Conservation (phyloP, 2,888 invertebrate species). For the Capitulum mitella region DNA sequence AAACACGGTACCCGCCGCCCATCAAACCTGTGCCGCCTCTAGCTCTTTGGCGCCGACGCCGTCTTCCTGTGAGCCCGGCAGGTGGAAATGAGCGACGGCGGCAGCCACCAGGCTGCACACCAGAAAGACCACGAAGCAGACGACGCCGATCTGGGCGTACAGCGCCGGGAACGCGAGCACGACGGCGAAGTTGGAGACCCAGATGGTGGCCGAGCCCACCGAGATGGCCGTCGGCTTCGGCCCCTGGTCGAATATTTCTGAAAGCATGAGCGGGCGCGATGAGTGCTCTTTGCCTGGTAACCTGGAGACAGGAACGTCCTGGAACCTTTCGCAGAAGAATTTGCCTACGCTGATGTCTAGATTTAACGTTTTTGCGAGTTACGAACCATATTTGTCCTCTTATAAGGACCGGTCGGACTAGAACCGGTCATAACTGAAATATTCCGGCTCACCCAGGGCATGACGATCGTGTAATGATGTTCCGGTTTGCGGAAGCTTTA, state of each 20-base stretch:
- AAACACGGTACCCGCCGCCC: too few relatives aligned
- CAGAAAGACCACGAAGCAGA: neutral
- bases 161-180: neutral
- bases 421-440: too few relatives aligned
- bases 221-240: neutral
- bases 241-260: neutral
- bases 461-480: too few relatives aligned
- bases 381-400: too few relatives aligned
- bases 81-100: neutral
- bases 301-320: too few relatives aligned
- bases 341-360: too few relatives aligned
- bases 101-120: neutral
- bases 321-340: too few relatives aligned
- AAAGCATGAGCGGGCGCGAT: neutral
- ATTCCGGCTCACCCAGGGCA: too few relatives aligned
- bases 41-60: neutral
- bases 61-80: neutral
- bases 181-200: neutral
- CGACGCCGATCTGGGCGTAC: neutral
- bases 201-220: neutral
- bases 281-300: neutral
- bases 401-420: too few relatives aligned
- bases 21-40: neutral
- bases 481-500: too few relatives aligned
- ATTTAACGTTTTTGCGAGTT: too few relatives aligned